These are phyloP conservation scores for Drosophila bocqueti DNA, from an alignment of 1,140 invertebrate species.

Conservation along the genomic window DNA sequence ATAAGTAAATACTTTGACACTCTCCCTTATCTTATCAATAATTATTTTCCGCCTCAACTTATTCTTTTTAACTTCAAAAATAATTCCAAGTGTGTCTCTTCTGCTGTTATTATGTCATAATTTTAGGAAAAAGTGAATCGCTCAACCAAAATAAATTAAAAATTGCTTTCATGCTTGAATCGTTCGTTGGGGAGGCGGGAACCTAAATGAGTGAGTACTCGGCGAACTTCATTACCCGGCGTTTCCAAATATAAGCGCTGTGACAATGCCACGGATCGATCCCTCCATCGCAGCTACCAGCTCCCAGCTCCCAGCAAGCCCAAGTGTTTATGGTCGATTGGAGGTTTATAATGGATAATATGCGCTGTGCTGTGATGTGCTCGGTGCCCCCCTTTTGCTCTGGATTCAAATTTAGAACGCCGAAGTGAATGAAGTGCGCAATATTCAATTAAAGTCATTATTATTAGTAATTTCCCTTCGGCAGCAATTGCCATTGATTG, in stretches of 20 bases:
- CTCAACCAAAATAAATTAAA: slow-evolving; percentile 84
- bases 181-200: slow-evolving; percentile 23
- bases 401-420: slow-evolving; percentile 62
- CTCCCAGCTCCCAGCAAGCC: slow-evolving; percentile 4
- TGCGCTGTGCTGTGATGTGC: slow-evolving; percentile 19
- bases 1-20: background rate
- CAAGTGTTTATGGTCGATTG: slow-evolving; percentile 84
- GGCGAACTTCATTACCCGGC: slow-evolving; percentile 58
- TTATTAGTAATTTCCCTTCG: slow-evolving; percentile 81
- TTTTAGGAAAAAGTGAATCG: slow-evolving; percentile 81
- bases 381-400: slow-evolving; percentile 13
- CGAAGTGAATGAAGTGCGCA: slow-evolving; percentile 80
- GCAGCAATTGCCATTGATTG: slow-evolving; percentile 57
- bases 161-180: slow-evolving; percentile 84
- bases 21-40: background rate
- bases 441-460: slow-evolving; percentile 83
- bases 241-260: slow-evolving; percentile 72
- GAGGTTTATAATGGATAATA: slow-evolving; percentile 78
- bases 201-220: slow-evolving; percentile 32
- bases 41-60: background rate
- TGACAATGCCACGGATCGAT: slow-evolving; percentile 55
- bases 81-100: slow-evolving; percentile 13
- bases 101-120: slow-evolving; percentile 79
- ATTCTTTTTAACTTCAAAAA: background rate
- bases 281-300: slow-evolving; percentile 22